phyloP scores from a whole-genome alignment of 2,797 vertebrate species.

The Capromys pilorides region DNA sequence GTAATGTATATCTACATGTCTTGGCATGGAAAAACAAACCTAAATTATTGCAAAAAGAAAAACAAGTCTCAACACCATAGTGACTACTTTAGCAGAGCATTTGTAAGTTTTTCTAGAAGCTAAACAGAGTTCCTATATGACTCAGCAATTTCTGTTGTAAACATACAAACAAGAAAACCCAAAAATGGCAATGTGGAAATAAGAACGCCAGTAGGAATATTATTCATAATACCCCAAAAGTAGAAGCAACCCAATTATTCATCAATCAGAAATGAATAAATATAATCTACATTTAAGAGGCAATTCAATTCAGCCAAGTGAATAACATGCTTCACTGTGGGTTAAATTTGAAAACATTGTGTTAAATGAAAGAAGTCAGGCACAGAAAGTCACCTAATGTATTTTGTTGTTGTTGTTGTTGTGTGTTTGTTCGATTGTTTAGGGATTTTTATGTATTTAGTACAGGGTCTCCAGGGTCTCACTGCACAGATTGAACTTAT shows the following conservation, averaged over 20 bases:
- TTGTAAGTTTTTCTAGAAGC: neutral
- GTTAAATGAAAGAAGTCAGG: neutral
- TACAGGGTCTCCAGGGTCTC: no score
- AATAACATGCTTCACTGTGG: neutral
- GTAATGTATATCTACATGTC: neutral
- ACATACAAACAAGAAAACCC: neutral
- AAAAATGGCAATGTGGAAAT: neutral
- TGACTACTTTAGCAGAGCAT: neutral
- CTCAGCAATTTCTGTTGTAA: neutral
- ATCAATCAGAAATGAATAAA: neutral
- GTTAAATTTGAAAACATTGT: neutral
- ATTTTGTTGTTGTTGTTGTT: neutral
- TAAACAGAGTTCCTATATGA: neutral
- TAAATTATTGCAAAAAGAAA: neutral
- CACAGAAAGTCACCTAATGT: neutral
- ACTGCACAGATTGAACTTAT: no score
- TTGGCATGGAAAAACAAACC: neutral
- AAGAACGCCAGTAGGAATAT: neutral
- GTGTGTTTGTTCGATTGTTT: no score
- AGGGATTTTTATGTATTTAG: no score
- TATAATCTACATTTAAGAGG: neutral
- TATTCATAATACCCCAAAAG: neutral
- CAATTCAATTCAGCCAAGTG: neutral
- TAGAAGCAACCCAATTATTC: neutral
- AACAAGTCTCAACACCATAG: neutral